Percentiles rank a stretch among this genome's conserved stretches.
These are phyloP conservation scores for Drosophila asahinai DNA, from an alignment of 1,140 invertebrate species.

Conservation along the genomic window DNA sequence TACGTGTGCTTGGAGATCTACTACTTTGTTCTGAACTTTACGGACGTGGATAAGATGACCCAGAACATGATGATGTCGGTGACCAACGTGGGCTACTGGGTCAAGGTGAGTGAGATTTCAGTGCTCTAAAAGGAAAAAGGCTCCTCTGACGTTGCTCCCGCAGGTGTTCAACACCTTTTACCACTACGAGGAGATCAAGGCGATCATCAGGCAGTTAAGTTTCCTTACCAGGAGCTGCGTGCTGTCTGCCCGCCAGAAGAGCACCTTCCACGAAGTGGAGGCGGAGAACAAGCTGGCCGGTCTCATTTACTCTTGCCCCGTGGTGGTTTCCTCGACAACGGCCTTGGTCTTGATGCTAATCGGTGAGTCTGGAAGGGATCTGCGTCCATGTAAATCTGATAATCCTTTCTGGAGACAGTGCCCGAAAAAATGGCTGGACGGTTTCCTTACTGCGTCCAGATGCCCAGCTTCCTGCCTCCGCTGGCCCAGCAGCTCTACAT, in stretches of 20 bases:
- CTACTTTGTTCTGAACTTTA: constrained; percentile 56
- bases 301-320: constrained; percentile 55
- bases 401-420: constrained; percentile 29
- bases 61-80: constrained; percentile 67
- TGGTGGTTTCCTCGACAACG: constrained; percentile 40
- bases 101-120: constrained; percentile 43
- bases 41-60: constrained; percentile 59
- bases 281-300: constrained; percentile 53
- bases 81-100: constrained; percentile 54
- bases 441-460: constrained; percentile 62
- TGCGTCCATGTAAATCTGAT: background rate
- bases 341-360: constrained; percentile 50
- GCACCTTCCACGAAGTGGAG: constrained; percentile 52
- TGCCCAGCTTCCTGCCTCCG: constrained; percentile 45
- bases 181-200: constrained; percentile 33
- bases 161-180: constrained; percentile 57
- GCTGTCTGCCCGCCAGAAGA: constrained; percentile 42
- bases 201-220: constrained; percentile 20
- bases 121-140: background rate
- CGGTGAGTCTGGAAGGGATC: constrained; percentile 25
- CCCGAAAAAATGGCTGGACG: constrained; percentile 61
- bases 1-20: constrained; percentile 60
- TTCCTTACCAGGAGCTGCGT: constrained; percentile 38
- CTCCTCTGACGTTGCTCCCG: too few relatives aligned
- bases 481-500: constrained; percentile 52